phyloP scores from a whole-genome alignment of 2,888 invertebrate species.

The Pinctada fucata region DNA sequence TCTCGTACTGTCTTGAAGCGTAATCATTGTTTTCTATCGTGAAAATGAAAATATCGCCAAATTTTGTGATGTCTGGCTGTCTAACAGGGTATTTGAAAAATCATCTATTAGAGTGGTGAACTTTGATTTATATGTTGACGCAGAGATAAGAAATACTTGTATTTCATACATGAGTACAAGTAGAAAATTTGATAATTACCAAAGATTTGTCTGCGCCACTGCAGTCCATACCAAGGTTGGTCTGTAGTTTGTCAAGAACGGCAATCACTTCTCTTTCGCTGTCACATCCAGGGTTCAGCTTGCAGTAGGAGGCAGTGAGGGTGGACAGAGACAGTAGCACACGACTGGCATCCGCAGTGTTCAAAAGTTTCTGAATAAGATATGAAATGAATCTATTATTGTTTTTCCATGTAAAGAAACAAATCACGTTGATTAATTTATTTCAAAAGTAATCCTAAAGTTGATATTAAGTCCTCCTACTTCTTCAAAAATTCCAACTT shows the following conservation, averaged over 20 bases:
- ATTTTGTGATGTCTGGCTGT: too few relatives aligned
- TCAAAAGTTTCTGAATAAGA: constrained; percentile 40
- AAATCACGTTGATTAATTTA: not conserved
- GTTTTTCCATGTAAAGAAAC: not conserved
- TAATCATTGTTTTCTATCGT: too few relatives aligned
- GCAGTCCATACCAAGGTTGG: constrained; percentile 54
- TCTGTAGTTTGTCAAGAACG: constrained; percentile 69
- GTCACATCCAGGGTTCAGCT: constrained; percentile 75
- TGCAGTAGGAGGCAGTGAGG: constrained; percentile 83
- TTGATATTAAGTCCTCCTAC: not conserved
- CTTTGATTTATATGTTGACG: too few relatives aligned
- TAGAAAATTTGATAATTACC: constrained; percentile 31
- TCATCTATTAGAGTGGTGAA: too few relatives aligned
- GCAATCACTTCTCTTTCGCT: constrained; percentile 68
- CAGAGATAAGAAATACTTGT: too few relatives aligned
- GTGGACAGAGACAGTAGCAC: constrained; percentile 84
- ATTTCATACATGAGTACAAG: too few relatives aligned
- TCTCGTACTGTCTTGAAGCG: too few relatives aligned
- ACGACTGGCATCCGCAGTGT: constrained; percentile 70
- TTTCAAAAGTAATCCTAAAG: not conserved
- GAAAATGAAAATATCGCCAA: too few relatives aligned
- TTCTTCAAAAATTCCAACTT: too few relatives aligned
- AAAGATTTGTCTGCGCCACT: constrained; percentile 50
- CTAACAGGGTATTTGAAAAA: too few relatives aligned
- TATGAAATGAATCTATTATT: not conserved